A percentile compares a stretch with the other conserved stretches of the same genome.
Evolutionary conservation across 2,113 vertebrate species (phyloP).

Genomic region (Phaethornis superciliosus): DNA sequence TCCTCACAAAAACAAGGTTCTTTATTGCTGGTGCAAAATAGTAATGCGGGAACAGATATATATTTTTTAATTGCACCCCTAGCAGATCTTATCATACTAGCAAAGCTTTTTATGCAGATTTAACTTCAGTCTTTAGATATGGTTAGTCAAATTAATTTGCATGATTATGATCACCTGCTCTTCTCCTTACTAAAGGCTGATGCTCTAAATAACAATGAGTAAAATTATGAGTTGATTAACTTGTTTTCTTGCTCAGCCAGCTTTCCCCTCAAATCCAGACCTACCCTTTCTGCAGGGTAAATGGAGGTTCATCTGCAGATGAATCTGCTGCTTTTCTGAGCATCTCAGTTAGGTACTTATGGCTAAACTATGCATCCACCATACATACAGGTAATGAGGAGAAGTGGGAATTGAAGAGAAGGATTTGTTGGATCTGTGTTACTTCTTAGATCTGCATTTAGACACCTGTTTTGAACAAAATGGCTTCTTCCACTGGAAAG

Average conservation of each 20-base stretch:
- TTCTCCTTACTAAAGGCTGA: not conserved
- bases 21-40: not conserved
- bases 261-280: not conserved
- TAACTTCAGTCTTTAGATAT: not conserved
- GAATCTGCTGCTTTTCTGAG: not conserved
- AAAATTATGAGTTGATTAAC: not conserved
- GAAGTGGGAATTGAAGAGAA: not conserved
- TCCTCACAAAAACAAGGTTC: not conserved
- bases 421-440: not conserved
- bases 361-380: not conserved
- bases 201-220: not conserved
- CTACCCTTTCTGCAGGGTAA: not conserved
- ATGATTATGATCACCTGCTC: not conserved
- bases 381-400: not conserved
- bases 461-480: not conserved
- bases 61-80: not conserved
- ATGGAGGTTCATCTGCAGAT: not conserved
- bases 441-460: not conserved
- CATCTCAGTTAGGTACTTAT: not conserved
- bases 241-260: not conserved
- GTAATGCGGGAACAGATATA: not conserved
- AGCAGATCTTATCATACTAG: not conserved
- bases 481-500: not conserved
- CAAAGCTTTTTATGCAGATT: not conserved
- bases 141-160: constrained; percentile 30